These are phyloP conservation scores for Vanessa cardui DNA, from an alignment of 2,888 invertebrate species.

Conservation along the genomic window DNA sequence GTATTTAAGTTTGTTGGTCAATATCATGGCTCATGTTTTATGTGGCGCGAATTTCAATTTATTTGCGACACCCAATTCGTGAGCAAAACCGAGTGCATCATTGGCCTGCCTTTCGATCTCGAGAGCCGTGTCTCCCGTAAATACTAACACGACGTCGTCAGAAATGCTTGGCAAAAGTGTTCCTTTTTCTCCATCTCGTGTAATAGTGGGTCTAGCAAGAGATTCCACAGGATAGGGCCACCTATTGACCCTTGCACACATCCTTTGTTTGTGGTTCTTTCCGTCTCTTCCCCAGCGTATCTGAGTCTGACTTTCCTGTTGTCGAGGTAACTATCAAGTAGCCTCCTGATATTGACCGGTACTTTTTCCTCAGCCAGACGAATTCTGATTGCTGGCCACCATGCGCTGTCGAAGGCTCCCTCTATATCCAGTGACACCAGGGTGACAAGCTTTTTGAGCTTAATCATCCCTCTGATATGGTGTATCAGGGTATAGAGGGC, in stretches of 20 bases:
- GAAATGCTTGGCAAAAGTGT: constrained; percentile 38
- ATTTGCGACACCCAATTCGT: constrained; percentile 27
- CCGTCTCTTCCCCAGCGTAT: constrained; percentile 26
- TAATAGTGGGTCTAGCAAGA: constrained; percentile 35
- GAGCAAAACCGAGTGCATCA: constrained; percentile 4
- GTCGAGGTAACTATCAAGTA: constrained; percentile 27
- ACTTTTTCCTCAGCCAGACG: constrained; percentile 11
- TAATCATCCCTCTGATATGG: constrained; percentile 7
- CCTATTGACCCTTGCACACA: constrained; percentile 39
- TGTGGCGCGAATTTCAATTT: constrained; percentile 38
- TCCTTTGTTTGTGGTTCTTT: constrained; percentile 29
- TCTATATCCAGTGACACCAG: constrained; percentile 37
- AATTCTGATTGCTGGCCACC: constrained; percentile 35
- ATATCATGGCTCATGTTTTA: constrained; percentile 29
- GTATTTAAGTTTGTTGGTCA: constrained; percentile 34
- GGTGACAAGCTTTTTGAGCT: constrained; percentile 19
- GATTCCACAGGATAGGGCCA: constrained; percentile 39
- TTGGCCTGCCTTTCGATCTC: constrained; percentile 16
- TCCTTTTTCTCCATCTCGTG: not conserved
- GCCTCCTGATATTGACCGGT: not conserved
- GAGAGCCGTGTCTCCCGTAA: not conserved
- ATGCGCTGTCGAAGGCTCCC: constrained; percentile 39
- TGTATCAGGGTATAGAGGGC: constrained; percentile 17
- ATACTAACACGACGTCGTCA: constrained; percentile 24
- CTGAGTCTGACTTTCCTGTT: constrained; percentile 22